These are phyloP conservation scores for Leucoma salicis DNA, from an alignment of 2,888 invertebrate species.

Conservation along the genomic window DNA sequence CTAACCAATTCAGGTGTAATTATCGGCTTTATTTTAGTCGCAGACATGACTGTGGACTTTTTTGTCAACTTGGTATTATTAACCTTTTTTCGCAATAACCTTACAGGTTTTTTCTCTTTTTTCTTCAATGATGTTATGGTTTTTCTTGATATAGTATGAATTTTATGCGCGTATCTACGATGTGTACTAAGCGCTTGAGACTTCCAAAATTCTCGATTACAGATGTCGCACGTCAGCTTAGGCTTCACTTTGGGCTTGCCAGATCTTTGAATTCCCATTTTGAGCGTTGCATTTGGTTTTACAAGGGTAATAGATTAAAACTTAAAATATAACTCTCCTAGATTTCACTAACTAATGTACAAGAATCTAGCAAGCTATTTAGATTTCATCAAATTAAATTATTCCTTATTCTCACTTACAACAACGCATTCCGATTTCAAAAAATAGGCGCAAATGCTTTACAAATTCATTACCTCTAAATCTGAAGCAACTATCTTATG, in stretches of 20 bases:
- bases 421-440: too few relatives aligned
- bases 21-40: not conserved
- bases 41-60: not conserved
- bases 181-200: slow-evolving; percentile 46
- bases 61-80: not conserved
- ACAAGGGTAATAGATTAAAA: not conserved
- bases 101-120: not conserved
- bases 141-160: slow-evolving; percentile 16
- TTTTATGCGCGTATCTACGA: slow-evolving; percentile 34
- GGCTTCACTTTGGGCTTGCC: slow-evolving; percentile 40
- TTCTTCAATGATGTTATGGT: not conserved
- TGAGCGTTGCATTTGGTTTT: slow-evolving; percentile 20
- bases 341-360: too few relatives aligned
- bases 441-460: too few relatives aligned
- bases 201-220: slow-evolving; percentile 46
- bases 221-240: slow-evolving; percentile 49
- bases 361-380: too few relatives aligned
- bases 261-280: slow-evolving; percentile 56
- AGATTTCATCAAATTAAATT: too few relatives aligned
- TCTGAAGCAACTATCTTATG: not conserved
- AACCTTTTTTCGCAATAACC: not conserved
- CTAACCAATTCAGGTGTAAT: not conserved
- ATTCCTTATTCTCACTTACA: too few relatives aligned
- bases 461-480: too few relatives aligned
- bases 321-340: too few relatives aligned